A percentile compares a stretch with the other conserved stretches of the same genome.
These are phyloP conservation scores for Tupaia tana DNA, from an alignment of 2,113 vertebrate species.

Conservation along the genomic window DNA sequence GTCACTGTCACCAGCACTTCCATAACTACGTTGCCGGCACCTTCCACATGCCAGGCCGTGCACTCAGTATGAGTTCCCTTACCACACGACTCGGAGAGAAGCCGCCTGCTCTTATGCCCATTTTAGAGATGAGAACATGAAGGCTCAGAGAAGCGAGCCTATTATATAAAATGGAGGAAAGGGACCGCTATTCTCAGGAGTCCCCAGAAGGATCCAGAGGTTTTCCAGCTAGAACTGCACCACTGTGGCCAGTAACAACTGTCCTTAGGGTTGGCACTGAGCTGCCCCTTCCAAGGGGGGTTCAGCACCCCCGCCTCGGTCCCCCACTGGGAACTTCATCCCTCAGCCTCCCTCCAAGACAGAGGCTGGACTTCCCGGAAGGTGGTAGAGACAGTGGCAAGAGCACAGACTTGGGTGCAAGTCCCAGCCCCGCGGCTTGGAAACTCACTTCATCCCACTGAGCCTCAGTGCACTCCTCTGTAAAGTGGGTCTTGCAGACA, in stretches of 20 bases:
- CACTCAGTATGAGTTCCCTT: neutral
- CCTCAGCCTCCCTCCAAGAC: neutral
- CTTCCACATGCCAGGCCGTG: fast-evolving
- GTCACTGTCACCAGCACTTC: fast-evolving
- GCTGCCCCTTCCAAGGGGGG: fast-evolving
- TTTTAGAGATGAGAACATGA: neutral
- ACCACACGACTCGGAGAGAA: too few relatives aligned
- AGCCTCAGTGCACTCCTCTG: neutral
- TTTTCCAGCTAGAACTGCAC: neutral
- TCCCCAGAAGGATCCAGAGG: neutral
- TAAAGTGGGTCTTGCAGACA: neutral
- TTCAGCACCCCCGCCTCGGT: neutral
- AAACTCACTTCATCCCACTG: neutral
- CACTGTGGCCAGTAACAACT: neutral
- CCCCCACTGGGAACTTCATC: neutral
- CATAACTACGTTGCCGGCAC: fast-evolving
- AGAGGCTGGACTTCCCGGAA: neutral
- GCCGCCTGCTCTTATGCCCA: fast-evolving
- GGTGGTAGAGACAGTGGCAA: neutral
- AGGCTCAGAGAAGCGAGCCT: neutral
- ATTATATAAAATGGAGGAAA: neutral
- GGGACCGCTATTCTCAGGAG: neutral
- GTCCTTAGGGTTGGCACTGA: neutral
- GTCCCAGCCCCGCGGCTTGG: neutral
- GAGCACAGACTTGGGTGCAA: neutral